These are phyloP conservation scores for Epinotia brunnichana DNA, from an alignment of 2,888 invertebrate species.

Conservation along the genomic window DNA sequence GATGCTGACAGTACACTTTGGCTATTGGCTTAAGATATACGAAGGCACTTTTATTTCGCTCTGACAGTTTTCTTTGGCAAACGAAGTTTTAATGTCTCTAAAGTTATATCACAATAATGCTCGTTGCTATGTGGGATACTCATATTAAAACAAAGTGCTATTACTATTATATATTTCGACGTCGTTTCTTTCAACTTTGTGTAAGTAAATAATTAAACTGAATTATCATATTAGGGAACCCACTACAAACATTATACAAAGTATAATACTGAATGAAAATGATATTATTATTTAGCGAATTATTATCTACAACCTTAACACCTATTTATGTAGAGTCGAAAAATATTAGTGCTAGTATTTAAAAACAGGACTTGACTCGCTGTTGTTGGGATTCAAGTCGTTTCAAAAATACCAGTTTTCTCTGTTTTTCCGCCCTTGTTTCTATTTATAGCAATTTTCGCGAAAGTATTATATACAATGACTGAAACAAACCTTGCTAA, in stretches of 20 bases:
- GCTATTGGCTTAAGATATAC: conserved; percentile 38
- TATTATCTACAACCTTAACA: conserved; percentile 1
- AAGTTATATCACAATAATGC: conserved; percentile 35
- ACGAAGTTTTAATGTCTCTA: conserved; percentile 19
- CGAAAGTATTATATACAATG: not conserved
- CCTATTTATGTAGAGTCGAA: not conserved
- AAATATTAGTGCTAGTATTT: not conserved
- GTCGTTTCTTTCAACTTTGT: not conserved
- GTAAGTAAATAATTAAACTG: not conserved
- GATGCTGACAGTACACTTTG: conserved; percentile 6
- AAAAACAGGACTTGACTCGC: not conserved
- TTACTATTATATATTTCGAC: too few relatives aligned
- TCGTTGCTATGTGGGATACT: conserved; percentile 3
- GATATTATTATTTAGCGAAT: not conserved
- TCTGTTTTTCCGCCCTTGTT: not conserved
- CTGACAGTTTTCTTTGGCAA: conserved; percentile 42
- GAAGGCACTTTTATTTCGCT: conserved; percentile 40
- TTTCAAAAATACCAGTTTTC: not conserved
- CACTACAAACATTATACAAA: conserved; percentile 13
- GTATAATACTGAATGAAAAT: conserved; percentile 34
- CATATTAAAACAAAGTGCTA: conserved; percentile 3
- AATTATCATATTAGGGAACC: not conserved
- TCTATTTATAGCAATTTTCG: not conserved
- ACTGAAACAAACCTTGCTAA: not conserved
- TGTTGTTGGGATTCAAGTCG: not conserved